phyloP scores from a whole-genome alignment of 2,113 vertebrate species.

The Amia ocellicauda region DNA sequence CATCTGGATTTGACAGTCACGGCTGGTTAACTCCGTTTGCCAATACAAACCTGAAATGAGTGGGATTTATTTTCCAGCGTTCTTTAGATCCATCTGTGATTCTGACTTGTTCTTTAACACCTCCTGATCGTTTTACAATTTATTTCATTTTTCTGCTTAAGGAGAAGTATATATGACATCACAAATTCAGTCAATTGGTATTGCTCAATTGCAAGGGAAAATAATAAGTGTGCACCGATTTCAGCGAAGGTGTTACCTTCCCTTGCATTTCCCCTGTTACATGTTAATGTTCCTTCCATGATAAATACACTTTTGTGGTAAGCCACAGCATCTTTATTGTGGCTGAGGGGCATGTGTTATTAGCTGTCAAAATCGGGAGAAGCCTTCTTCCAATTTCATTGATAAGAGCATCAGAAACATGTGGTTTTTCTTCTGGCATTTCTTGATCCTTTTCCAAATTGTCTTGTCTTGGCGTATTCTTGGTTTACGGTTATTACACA shows the following conservation, averaged over 20 bases:
- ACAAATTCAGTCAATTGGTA: too few species aligned
- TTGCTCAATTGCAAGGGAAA: too few species aligned
- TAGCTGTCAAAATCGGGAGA: neutral
- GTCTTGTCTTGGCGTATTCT: neutral
- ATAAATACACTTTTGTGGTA: constrained; percentile 1
- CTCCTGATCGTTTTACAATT: too few species aligned
- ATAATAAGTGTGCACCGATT: neutral
- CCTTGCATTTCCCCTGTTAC: neutral
- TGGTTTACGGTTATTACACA: neutral
- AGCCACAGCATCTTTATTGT: constrained; percentile 4
- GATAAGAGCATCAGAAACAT: neutral
- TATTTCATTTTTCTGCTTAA: too few species aligned
- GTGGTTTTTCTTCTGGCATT: constrained; percentile 8
- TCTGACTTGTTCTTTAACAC: too few species aligned
- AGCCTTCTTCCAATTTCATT: neutral
- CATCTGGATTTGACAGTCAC: too few species aligned
- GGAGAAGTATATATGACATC: too few species aligned
- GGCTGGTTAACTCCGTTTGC: too few species aligned
- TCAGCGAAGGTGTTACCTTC: neutral
- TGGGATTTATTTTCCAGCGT: too few species aligned
- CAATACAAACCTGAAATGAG: too few species aligned
- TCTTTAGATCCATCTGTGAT: too few species aligned
- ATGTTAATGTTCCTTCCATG: neutral
- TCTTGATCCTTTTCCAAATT: neutral
- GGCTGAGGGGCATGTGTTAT: neutral